Evolutionary conservation across 2,888 invertebrate species (phyloP), one percentile per base, ranked within the genome.

Genomic region (Deilephila elpenor): DNA sequence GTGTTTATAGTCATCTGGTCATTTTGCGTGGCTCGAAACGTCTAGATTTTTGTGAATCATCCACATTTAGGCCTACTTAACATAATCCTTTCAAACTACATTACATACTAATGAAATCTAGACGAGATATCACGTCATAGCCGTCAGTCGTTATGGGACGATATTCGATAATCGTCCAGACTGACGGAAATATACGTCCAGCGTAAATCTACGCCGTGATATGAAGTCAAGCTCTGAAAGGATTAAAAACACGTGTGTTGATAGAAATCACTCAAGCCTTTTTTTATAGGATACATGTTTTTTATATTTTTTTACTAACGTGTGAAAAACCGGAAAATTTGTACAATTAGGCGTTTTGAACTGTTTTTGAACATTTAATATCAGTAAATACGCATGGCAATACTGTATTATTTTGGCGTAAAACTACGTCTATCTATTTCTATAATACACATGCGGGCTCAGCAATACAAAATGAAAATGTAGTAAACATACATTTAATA

Each of bases 1-100:
- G 60, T 29, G 4, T 20, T 59, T 60, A 29, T n/a, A 56, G 5
- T 14, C n/a, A n/a, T n/a, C 29, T 60, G 60, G 19, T 61, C n/a
- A 62, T 5, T 32, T 60, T n/a, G n/a, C 34, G 61, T 7, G 61
- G n/a, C 61, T 34, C 34, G 61, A 34, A 34, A 19, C n/a, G 14
- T 44, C 51, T 67, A 51, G 25, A 17, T 29, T 51, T 25, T 44
- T 51, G 51, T 51, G 0, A 44, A 44, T 11, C 44, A 44, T 14
- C n/a, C 56, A 67, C 44, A 67, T 44, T 67, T 51, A 67, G 64
- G 64, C 64, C 64, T 64, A 64, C n/a, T n/a, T n/a, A 19, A 62
- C 19, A 17, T 62, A 51, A 60, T 32, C 60, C 60, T 61, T 62
- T 62, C 61, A 5, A 7, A 62, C 34, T 62, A 62, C 56, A 56